Evolutionary conservation across 1,140 invertebrate species (phyloP), one percentile per base, ranked within the genome.

Genomic region (Pissodes strobi): DNA sequence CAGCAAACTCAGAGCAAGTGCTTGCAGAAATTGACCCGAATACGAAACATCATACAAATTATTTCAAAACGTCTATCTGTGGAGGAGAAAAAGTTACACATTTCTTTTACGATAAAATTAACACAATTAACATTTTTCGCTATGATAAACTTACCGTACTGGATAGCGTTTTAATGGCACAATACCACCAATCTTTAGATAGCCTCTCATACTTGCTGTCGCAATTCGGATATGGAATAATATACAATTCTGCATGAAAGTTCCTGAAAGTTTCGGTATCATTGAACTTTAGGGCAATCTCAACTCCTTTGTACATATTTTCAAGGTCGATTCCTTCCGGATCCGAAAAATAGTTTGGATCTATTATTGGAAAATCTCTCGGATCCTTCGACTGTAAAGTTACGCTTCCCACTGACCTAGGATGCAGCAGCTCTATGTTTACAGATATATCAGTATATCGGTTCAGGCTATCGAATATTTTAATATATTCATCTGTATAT

Each of bases 311-410:
- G 38, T 86, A 81, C 0, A 89, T 79, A n/a, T 87, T 82, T 61
- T 85, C 79, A 27, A 89, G 70, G 69, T 92, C 90, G 19, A 87
- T 83, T 1, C 82, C 57, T 22, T 62, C 53, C 5, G 60, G 77
- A 72, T 89, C 77, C 2, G 81, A 76, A 41, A 90, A 86, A 69
- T 92, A 93, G 60, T 91, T 91, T 0, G 92, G 86, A 69, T 92
- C 84, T 15, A 96, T 87, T 12, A 86, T 75, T 0, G 94, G 94
- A 70, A 89, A 86, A 15, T 85, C 82, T 41, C 84, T 83, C 0
- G 90, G 90, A 79, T 92, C 85, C 39, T 76, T 86, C 56, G 81
- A 85, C 57, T 81, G 78, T 1, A 94, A 77, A 72, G 82, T 83
- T 22, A 94, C 82, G 59, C 79, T 83, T 2, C 92, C 92, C 51